Conservation (phyloP, 2,113 vertebrate species). For the Crotalus helleri region DNA sequence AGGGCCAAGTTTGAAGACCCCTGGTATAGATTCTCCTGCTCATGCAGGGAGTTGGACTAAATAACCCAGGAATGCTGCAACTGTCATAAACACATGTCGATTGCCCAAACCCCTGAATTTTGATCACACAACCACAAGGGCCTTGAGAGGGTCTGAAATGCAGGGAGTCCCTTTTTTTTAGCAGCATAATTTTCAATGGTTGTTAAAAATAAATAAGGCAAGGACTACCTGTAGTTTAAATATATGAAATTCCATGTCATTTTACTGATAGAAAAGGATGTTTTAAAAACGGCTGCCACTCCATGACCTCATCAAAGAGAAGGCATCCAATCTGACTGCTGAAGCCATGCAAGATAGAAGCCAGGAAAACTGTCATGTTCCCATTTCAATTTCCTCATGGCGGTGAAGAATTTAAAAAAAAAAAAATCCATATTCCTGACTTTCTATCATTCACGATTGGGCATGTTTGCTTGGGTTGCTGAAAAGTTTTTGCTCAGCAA, state of each 20-base stretch:
- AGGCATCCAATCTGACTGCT: neutral
- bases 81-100: neutral
- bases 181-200: neutral
- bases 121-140: neutral
- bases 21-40: neutral
- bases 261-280: conserved; percentile 42
- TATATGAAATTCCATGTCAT: conserved; percentile 63
- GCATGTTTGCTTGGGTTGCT: neutral
- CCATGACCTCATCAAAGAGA: neutral
- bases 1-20: no score
- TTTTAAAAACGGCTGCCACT: conserved; percentile 7
- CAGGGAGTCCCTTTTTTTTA: neutral
- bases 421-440: no score
- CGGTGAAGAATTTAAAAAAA: neutral
- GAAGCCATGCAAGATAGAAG: neutral
- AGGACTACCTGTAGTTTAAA: neutral
- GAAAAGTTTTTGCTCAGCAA: neutral
- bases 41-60: neutral
- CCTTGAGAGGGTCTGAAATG: neutral
- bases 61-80: neutral
- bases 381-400: neutral
- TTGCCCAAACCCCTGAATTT: neutral
- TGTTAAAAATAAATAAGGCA: neutral
- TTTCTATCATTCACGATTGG: neutral
- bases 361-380: neutral